Conservation (phyloP, 2,888 invertebrate genomes). For the Germaria angustata region DNA sequence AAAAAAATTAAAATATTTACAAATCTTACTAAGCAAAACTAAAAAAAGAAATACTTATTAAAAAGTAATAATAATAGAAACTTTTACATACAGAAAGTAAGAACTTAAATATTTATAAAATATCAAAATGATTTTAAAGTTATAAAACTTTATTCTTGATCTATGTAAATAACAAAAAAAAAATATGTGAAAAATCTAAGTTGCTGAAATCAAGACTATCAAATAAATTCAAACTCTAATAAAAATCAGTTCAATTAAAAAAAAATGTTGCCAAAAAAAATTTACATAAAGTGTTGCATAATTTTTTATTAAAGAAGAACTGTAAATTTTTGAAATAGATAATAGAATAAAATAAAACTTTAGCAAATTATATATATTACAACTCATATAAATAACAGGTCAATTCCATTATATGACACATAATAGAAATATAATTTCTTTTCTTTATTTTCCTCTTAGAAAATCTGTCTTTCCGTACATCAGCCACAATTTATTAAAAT, state of each 20-base stretch:
- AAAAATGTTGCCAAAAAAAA: not conserved
- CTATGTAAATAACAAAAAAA: not conserved
- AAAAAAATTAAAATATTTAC: not conserved
- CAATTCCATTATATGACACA: no score
- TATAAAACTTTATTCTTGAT: not conserved
- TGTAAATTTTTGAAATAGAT: no score
- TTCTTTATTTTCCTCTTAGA: no score
- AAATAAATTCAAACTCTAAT: not conserved
- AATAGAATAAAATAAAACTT: no score
- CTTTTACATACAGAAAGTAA: not conserved
- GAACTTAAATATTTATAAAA: no score
- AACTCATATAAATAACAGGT: no score
- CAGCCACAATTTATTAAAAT: no score
- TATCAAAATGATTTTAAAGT: not conserved
- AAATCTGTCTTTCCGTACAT: no score
- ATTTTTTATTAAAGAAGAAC: no score
- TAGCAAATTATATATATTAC: no score
- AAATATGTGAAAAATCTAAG: not conserved
- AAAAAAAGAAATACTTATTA: not conserved
- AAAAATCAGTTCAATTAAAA: not conserved
- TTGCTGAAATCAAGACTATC: constrained; percentile 57
- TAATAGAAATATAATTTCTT: no score
- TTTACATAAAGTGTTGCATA: not conserved
- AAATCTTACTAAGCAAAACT: not conserved
- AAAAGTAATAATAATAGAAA: not conserved